phyloP scores from a whole-genome alignment of 2,113 vertebrate genomes.

The Colaptes auratus region DNA sequence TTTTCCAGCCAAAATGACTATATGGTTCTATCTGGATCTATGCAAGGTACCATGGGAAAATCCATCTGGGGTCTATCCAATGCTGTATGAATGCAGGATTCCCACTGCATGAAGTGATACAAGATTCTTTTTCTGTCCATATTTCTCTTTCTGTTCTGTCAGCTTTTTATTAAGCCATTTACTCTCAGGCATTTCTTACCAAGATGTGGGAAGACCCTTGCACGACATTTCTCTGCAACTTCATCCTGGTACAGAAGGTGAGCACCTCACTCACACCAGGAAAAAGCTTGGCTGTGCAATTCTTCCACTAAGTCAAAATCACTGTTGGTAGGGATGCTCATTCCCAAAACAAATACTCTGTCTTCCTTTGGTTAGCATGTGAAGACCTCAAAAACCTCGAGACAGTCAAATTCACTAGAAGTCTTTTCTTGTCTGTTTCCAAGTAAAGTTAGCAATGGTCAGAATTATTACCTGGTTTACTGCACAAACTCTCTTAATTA shows the following conservation, averaged over 20 bases:
- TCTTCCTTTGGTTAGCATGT: background rate
- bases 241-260: accelerated
- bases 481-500: background rate
- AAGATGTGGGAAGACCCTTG: background rate
- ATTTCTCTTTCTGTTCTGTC: background rate
- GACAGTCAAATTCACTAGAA: background rate
- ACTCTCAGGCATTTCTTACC: background rate
- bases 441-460: background rate
- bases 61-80: too few species aligned
- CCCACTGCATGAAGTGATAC: background rate
- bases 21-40: background rate
- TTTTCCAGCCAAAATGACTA: too few species aligned
- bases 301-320: background rate
- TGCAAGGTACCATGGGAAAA: background rate
- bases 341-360: background rate
- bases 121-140: background rate
- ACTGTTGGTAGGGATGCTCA: background rate
- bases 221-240: background rate
- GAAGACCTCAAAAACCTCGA: background rate
- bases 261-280: background rate
- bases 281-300: background rate
- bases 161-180: background rate
- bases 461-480: background rate
- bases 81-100: background rate
- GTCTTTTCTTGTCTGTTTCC: background rate